phyloP scores from a whole-genome alignment of 2,113 vertebrate species.

The Cyrtonyx montezumae region DNA sequence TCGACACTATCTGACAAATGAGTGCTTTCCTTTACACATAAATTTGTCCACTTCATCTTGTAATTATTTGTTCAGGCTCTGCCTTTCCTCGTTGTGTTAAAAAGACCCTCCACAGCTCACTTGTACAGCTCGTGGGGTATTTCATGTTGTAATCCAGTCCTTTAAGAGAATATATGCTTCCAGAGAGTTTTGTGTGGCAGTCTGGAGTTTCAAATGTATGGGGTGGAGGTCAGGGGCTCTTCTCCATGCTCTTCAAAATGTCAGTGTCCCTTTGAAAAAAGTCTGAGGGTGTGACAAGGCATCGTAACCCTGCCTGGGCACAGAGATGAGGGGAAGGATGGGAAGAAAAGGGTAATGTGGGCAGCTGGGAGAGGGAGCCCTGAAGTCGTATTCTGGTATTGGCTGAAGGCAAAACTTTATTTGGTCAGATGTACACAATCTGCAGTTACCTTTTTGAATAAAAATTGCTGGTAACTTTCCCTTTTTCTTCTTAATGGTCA shows the following conservation, averaged over 20 bases:
- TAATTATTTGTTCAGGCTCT: neutral
- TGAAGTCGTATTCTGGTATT: neutral
- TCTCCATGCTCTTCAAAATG: neutral
- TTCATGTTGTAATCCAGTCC: neutral
- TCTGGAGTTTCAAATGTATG: neutral
- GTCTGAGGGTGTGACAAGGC: accelerated
- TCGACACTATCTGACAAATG: neutral
- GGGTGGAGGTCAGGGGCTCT: accelerated
- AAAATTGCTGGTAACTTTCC: neutral
- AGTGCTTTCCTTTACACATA: neutral
- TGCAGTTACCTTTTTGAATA: neutral
- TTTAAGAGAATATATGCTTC: neutral
- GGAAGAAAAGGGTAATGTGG: neutral
- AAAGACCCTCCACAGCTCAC: neutral
- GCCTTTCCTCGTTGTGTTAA: neutral
- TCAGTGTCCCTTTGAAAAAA: neutral
- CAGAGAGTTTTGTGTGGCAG: neutral
- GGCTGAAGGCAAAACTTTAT: neutral
- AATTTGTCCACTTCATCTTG: neutral
- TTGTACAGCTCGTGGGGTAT: neutral
- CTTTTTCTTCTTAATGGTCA: neutral
- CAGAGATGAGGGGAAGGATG: neutral
- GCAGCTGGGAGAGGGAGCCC: neutral
- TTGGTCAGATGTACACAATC: neutral
- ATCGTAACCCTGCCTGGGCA: neutral